These are phyloP conservation scores for Thermophis baileyi DNA, from an alignment of 2,113 vertebrate genomes.

Conservation along the genomic window DNA sequence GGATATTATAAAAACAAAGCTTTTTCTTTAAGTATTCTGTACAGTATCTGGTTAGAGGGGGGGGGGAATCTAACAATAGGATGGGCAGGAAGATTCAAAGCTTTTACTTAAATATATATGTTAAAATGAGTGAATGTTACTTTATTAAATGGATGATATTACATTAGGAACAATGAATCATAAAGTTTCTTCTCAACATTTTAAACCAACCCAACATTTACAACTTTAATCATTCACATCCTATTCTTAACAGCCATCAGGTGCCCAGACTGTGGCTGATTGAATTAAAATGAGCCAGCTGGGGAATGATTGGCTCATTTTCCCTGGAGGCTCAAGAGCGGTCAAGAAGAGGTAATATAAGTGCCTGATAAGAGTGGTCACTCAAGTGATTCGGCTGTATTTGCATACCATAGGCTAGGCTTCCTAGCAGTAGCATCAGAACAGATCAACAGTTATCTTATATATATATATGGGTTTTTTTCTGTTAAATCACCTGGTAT, in stretches of 20 bases:
- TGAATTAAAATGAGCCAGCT: conserved; percentile 39
- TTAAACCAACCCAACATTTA: conserved; percentile 57
- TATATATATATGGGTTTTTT: too few relatives aligned
- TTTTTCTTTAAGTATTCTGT: conserved; percentile 42
- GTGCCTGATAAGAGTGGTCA: neutral
- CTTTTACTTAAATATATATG: conserved; percentile 64
- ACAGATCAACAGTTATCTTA: neutral
- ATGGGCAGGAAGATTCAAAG: conserved; percentile 30
- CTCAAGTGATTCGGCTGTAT: accelerated
- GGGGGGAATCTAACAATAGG: neutral
- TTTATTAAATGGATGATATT: conserved; percentile 71
- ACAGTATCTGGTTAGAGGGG: conserved; percentile 51
- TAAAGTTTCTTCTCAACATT: conserved; percentile 65
- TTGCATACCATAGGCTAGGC: neutral
- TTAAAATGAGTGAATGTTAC: conserved; percentile 67
- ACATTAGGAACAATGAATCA: conserved; percentile 69
- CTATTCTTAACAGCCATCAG: conserved; percentile 47
- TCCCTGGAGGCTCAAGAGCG: neutral
- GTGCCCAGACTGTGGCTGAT: conserved; percentile 47
- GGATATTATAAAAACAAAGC: conserved; percentile 57
- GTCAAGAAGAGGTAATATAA: neutral
- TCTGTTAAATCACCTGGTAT: too few relatives aligned
- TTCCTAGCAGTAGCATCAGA: neutral
- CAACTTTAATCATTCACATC: conserved; percentile 62
- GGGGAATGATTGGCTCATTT: neutral